A percentile compares a stretch with the other conserved stretches of the same genome.
Conservation (phyloP, 2,888 invertebrate species). For the Ariolimax columbianus region DNA sequence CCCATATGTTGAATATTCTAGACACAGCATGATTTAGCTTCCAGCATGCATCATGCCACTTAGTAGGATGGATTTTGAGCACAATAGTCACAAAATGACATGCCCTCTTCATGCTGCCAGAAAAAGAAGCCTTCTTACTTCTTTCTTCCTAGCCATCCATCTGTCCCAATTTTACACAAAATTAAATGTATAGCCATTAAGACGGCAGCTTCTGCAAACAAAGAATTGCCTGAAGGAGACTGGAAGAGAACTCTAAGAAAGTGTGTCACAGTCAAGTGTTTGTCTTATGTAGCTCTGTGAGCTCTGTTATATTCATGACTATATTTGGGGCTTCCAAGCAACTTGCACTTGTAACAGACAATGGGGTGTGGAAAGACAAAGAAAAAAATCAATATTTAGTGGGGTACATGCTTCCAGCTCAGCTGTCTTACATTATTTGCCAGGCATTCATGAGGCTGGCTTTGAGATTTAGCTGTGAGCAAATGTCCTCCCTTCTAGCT, state of each 20-base stretch:
- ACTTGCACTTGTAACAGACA: slow-evolving; percentile 72
- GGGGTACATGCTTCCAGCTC: slow-evolving; percentile 63
- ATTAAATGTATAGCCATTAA: slow-evolving; percentile 43
- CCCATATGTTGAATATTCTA: slow-evolving; percentile 44
- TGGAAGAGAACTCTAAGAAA: slow-evolving; percentile 47
- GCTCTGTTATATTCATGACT: slow-evolving; percentile 64
- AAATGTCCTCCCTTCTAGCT: slow-evolving; percentile 43
- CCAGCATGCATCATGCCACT: slow-evolving; percentile 42
- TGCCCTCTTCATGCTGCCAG: slow-evolving; percentile 33
- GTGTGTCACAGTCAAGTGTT: slow-evolving; percentile 51
- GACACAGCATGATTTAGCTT: slow-evolving; percentile 17
- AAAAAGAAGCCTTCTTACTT: background rate
- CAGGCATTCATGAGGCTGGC: slow-evolving; percentile 60
- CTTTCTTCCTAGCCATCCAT: slow-evolving; percentile 40
- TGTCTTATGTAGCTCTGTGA: slow-evolving; percentile 50
- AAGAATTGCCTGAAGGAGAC: slow-evolving; percentile 51
- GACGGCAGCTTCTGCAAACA: slow-evolving; percentile 56
- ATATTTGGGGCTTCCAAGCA: slow-evolving; percentile 66
- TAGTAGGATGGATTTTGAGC: slow-evolving; percentile 30
- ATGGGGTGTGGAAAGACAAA: slow-evolving; percentile 74
- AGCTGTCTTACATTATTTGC: slow-evolving; percentile 67
- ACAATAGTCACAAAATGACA: slow-evolving; percentile 42
- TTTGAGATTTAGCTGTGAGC: slow-evolving; percentile 51
- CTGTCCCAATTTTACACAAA: slow-evolving; percentile 40
- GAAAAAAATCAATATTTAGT: slow-evolving; percentile 73